Evolutionary conservation across 2,113 vertebrate species (phyloP).

Genomic region (Caretta caretta): DNA sequence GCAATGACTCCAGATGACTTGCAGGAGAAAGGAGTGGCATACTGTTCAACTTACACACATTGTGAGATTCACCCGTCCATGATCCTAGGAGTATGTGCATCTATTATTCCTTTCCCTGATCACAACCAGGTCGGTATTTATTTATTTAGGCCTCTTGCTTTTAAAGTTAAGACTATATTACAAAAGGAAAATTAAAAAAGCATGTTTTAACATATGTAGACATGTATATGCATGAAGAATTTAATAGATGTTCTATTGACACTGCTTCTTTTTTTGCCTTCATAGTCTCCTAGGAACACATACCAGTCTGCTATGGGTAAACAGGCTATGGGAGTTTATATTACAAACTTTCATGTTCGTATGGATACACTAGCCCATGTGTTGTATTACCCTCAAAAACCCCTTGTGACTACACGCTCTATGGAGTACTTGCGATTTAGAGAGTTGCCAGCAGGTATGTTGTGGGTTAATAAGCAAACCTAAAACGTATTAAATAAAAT

Average conservation of each 20-base stretch:
- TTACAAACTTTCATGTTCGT: constrained; percentile 98
- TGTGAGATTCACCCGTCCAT: constrained; percentile 99
- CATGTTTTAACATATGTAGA: background rate
- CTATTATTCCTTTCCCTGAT: constrained; percentile 98
- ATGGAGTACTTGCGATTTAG: constrained; percentile 98
- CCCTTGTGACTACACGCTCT: constrained; percentile 95
- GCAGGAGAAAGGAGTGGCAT: constrained; percentile 97
- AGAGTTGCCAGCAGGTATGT: constrained; percentile 94
- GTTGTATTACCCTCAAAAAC: constrained; percentile 98
- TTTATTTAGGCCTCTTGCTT: background rate
- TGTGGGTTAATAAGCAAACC: background rate
- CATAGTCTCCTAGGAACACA: constrained; percentile 97
- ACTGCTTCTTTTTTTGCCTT: constrained; percentile 1
- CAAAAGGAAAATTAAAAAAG: background rate
- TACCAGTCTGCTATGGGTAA: constrained; percentile 99
- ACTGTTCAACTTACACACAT: constrained; percentile 97
- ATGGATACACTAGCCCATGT: constrained; percentile 99
- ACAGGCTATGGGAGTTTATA: constrained; percentile 99
- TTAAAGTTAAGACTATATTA: background rate
- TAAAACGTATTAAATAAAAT: background rate
- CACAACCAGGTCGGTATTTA: constrained; percentile 93
- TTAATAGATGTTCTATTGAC: background rate
- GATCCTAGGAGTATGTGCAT: constrained; percentile 98
- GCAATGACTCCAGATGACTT: constrained; percentile 99
- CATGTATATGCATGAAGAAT: background rate